phyloP scores from a whole-genome alignment of 1,140 invertebrate species.

The Drosophila virilis region DNA sequence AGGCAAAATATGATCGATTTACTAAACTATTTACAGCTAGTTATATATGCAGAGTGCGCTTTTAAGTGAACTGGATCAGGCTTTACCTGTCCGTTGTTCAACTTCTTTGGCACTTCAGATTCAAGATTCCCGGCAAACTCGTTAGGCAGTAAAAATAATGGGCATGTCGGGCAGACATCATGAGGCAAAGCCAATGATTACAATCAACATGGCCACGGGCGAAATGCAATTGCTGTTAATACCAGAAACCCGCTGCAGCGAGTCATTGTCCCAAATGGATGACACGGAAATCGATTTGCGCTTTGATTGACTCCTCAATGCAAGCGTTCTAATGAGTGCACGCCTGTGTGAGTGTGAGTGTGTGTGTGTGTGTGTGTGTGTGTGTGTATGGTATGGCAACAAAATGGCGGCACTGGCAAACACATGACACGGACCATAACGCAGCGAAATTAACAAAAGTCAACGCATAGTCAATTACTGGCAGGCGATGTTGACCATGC shows the following conservation, averaged over 20 bases:
- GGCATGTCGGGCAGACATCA: slow-evolving; percentile 23
- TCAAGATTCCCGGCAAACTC: slow-evolving; percentile 26
- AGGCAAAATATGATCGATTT: slow-evolving; percentile 38
- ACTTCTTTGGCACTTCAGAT: slow-evolving; percentile 16
- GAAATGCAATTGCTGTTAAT: slow-evolving; percentile 52
- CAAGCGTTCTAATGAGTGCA: slow-evolving; percentile 27
- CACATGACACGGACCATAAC: slow-evolving; percentile 41
- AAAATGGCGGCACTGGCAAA: slow-evolving; percentile 51
- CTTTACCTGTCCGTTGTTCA: background rate
- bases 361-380: slow-evolving; percentile 5
- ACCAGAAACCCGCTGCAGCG: slow-evolving; percentile 13
- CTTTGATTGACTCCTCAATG: slow-evolving; percentile 52
- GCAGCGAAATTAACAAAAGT: slow-evolving; percentile 75
- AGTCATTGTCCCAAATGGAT: slow-evolving; percentile 61
- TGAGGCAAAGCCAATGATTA: slow-evolving; percentile 37
- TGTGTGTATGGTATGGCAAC: slow-evolving; percentile 36
- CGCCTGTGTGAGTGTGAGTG: background rate
- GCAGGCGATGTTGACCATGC: slow-evolving; percentile 27
- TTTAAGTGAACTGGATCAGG: too few species aligned
- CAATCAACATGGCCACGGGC: slow-evolving; percentile 41
- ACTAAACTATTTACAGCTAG: slow-evolving; percentile 8
- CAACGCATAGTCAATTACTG: slow-evolving; percentile 61
- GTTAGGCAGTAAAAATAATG: slow-evolving; percentile 34
- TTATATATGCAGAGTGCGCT: background rate
- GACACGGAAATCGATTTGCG: slow-evolving; percentile 51